These are phyloP conservation scores for Anhinga anhinga DNA, from an alignment of 2,113 vertebrate species.

Conservation along the genomic window DNA sequence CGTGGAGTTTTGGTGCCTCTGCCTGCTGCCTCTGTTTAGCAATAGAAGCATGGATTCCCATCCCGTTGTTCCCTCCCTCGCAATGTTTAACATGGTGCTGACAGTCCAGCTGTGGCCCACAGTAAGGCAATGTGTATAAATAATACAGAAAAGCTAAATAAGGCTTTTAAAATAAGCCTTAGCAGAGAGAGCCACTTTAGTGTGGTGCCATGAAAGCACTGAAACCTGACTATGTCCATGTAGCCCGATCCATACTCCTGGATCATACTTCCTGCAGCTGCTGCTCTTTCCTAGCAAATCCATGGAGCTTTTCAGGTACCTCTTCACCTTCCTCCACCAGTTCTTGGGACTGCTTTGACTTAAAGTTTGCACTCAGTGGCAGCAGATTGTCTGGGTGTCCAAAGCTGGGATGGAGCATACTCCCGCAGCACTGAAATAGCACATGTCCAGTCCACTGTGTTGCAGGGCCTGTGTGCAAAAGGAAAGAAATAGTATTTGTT, in stretches of 20 bases:
- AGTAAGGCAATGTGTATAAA: neutral
- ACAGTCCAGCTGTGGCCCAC: neutral
- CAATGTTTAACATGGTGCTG: neutral
- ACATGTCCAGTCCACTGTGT: neutral
- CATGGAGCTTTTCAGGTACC: neutral
- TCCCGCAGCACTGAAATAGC: neutral
- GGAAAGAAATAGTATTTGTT: neutral
- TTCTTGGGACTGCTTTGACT: neutral
- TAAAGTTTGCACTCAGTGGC: accelerated
- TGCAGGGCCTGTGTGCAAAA: neutral
- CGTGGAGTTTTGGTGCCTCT: neutral
- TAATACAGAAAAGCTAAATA: neutral
- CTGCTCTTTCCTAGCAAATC: neutral
- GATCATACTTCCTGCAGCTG: accelerated
- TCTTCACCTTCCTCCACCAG: neutral
- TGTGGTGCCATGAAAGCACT: neutral
- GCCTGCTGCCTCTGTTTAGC: neutral
- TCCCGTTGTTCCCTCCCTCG: neutral
- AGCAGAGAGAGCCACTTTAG: neutral
- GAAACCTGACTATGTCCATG: accelerated
- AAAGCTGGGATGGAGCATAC: neutral
- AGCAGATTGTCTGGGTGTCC: neutral
- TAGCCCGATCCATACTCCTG: neutral
- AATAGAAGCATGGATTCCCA: neutral
- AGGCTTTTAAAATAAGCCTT: neutral